These are phyloP conservation scores for Smithornis capensis DNA, from an alignment of 2,113 vertebrate genomes.

Conservation along the genomic window DNA sequence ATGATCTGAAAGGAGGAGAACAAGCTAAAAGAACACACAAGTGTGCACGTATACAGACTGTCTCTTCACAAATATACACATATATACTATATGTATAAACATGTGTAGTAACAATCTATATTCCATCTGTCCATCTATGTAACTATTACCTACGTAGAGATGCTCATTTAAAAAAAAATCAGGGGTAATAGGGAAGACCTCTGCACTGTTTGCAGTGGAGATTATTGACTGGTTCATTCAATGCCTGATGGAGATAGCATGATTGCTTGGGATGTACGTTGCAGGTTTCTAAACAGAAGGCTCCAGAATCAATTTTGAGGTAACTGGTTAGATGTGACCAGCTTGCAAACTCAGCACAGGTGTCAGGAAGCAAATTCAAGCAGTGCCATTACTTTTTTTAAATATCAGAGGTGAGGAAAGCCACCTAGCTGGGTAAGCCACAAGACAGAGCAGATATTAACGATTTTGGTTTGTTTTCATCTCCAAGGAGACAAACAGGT, in stretches of 20 bases:
- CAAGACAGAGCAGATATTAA: neutral
- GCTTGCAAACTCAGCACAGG: constrained; percentile 31
- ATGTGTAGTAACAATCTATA: neutral
- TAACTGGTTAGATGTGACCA: constrained; percentile 25
- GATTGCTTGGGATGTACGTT: neutral
- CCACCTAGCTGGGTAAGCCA: neutral
- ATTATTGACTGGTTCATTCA: neutral
- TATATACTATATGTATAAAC: accelerated
- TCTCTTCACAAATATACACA: too few relatives aligned
- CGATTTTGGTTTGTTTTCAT: neutral
- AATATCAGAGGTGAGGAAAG: neutral
- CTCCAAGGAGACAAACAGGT: neutral
- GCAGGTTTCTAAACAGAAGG: constrained; percentile 18
- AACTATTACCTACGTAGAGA: neutral
- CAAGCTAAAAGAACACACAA: accelerated
- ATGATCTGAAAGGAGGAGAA: neutral
- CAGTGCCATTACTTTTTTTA: neutral
- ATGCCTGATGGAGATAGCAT: neutral
- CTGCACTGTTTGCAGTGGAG: neutral
- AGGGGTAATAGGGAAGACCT: neutral
- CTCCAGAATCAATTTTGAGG: constrained; percentile 44
- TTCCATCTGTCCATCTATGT: neutral
- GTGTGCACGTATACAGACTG: accelerated
- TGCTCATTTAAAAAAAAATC: neutral
- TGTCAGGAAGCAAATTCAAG: neutral